These are phyloP conservation scores for Colius striatus DNA, from an alignment of 2,113 vertebrate genomes.

Conservation along the genomic window DNA sequence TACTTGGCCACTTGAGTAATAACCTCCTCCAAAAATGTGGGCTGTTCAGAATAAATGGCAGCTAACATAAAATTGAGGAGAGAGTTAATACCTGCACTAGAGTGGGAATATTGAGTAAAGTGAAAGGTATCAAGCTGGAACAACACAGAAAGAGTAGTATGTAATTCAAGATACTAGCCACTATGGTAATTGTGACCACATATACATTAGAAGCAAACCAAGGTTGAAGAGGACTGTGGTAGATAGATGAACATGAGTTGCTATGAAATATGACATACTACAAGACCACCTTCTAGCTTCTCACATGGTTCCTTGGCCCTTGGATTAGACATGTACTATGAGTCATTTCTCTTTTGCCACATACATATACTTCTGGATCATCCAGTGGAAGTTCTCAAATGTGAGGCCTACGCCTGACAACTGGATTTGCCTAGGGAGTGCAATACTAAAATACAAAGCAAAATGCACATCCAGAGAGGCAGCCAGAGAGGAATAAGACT, in stretches of 20 bases:
- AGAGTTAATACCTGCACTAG: not conserved
- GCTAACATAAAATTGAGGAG: not conserved
- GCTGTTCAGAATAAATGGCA: conserved; percentile 6
- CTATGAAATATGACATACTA: fast-evolving
- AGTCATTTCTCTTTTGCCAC: not conserved
- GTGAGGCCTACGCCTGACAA: not conserved
- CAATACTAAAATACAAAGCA: not conserved
- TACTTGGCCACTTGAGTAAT: conserved; percentile 20
- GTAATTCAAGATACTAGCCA: not conserved
- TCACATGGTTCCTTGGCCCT: not conserved
- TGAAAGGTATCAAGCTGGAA: not conserved
- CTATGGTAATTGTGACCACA: fast-evolving
- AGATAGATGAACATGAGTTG: not conserved
- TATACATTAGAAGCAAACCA: not conserved
- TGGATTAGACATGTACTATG: fast-evolving
- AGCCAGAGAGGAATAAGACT: not conserved
- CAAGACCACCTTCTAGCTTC: not conserved
- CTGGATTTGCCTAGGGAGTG: not conserved
- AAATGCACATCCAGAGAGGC: not conserved
- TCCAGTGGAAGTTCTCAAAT: not conserved
- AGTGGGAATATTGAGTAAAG: not conserved
- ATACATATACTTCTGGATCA: fast-evolving
- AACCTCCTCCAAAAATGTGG: not conserved
- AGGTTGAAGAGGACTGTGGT: not conserved
- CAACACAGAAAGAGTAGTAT: not conserved